phyloP scores from a whole-genome alignment of 2,888 invertebrate genomes.

The Philereme vetulata region DNA sequence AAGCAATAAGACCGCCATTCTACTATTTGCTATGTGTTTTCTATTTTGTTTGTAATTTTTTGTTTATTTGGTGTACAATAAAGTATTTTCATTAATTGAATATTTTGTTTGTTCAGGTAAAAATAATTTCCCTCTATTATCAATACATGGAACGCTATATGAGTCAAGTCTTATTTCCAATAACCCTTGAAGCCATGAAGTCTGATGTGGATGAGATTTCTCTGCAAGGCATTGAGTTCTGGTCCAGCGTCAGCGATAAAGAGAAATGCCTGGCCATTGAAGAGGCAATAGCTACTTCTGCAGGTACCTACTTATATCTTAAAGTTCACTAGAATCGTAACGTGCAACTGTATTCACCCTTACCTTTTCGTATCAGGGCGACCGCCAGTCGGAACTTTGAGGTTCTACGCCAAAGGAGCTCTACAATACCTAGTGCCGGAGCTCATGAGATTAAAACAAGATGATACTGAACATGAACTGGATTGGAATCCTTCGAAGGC shows the following conservation, averaged over 20 bases:
- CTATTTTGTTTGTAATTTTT: too few species aligned
- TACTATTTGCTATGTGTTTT: too few species aligned
- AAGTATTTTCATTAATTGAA: neutral
- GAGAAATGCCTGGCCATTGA: constrained; percentile 98
- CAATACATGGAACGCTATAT: constrained; percentile 99
- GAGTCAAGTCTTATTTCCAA: constrained; percentile 98
- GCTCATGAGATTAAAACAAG: constrained; percentile 96
- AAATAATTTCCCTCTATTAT: constrained; percentile 99
- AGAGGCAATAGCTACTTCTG: constrained; percentile 96
- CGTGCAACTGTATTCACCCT: constrained; percentile 1
- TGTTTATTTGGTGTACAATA: too few species aligned
- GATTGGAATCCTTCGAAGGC: constrained; percentile 99
- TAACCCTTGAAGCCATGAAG: constrained; percentile 99
- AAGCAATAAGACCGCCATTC: too few species aligned
- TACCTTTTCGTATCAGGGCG: constrained; percentile 83
- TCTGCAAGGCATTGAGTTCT: constrained; percentile 99
- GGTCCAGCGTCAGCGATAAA: constrained; percentile 99
- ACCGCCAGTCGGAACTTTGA: constrained; percentile 95
- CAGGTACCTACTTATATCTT: constrained; percentile 64
- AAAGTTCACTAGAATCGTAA: neutral
- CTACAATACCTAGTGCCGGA: constrained; percentile 97
- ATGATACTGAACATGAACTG: constrained; percentile 98
- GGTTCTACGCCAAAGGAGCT: constrained; percentile 99
- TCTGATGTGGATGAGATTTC: constrained; percentile 97
- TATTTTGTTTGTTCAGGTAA: constrained; percentile 73